A percentile compares a stretch with the other conserved stretches of the same genome.
phyloP scores from a whole-genome alignment of 2,888 invertebrate species.

The Cheilosia vernalis region DNA sequence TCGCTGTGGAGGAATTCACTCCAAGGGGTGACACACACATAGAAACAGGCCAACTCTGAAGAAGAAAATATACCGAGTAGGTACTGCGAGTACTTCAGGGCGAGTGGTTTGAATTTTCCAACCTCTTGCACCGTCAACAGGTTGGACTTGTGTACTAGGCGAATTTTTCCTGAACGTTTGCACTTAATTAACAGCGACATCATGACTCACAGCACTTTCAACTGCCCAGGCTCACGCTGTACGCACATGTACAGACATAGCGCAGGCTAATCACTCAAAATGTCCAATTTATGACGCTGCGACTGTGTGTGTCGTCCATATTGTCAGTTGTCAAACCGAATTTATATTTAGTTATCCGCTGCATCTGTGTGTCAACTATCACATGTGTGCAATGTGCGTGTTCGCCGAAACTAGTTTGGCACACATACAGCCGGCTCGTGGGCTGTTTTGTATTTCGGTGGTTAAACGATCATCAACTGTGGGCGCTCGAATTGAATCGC shows the following conservation, averaged over 20 bases:
- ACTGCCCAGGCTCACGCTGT: slow-evolving; percentile 12
- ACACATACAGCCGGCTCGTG: slow-evolving; percentile 15
- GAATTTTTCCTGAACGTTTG: slow-evolving; percentile 20
- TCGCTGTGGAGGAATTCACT: slow-evolving; percentile 56
- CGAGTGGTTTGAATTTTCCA: slow-evolving; percentile 55
- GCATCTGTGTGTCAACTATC: slow-evolving; percentile 62
- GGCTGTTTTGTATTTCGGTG: slow-evolving; percentile 60
- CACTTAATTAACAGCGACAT: slow-evolving; percentile 61
- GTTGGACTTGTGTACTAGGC: slow-evolving; percentile 37
- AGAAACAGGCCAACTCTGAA: not conserved
- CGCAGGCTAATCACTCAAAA: slow-evolving; percentile 63
- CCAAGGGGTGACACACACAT: slow-evolving; percentile 46
- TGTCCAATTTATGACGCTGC: slow-evolving; percentile 43
- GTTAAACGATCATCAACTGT: slow-evolving; percentile 72
- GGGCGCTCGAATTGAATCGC: slow-evolving; percentile 72
- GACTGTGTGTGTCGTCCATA: slow-evolving; percentile 21
- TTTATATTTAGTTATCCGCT: slow-evolving; percentile 1
- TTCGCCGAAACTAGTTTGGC: slow-evolving; percentile 58
- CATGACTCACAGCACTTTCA: slow-evolving; percentile 49
- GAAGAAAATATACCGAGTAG: slow-evolving; percentile 24
- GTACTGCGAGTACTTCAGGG: slow-evolving; percentile 32
- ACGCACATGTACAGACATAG: not conserved
- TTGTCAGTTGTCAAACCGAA: slow-evolving; percentile 58
- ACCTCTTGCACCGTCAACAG: slow-evolving; percentile 66
- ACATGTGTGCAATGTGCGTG: slow-evolving; percentile 30